Base-by-base conservation (phyloP, 2,797 vertebrate species). In the Otolemur crassicaudatus region DNA sequence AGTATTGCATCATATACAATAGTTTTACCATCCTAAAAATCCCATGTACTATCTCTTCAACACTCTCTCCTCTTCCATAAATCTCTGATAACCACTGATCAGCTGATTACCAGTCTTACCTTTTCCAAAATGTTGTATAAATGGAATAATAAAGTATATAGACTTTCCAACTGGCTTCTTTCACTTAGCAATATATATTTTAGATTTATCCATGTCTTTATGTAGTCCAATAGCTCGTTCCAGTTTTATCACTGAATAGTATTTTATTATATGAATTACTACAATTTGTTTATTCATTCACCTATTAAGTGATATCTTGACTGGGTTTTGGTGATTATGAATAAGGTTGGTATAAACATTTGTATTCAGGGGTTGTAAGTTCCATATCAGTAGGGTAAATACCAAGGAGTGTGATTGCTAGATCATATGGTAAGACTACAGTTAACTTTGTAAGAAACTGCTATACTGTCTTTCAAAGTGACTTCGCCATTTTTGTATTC, bases 121-220 rank as follows among this genome's bases (percentile, higher is more conserved):
- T 77, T 85, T 96, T 96, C 75, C 31, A 88, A 91, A 94, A 63
- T 93, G 46, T 80, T 94, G 31, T 7, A 70, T 87, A 95, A 95
- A 89, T 93, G 27, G 17, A 87, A 89, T 76, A 43, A 43, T 93
- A 46, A 29, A 80, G 16, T 76, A 75, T 84, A 37, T 94, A 65
- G 7, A 69, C 43, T 93, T 93, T 89, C 46, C 19, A 94, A 70
- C 20, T 90, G 60, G 34, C n/a, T 89, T 86, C 20, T 46, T 86
- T 92, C 80, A 76, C 43, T 73, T 85, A 69, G 12, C 19, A 75
- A 34, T 87, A 88, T 73, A 63, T 70, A 53, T 82, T 79, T 73
- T 60, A n/a, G 22, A 65, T 83, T 89, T 14, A 40, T 60, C 10
- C n/a, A 75, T 40, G 37, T 96, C 81, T 85, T 90, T 93, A 8